A percentile compares a stretch with the other conserved stretches of the same genome.
These are phyloP conservation scores for Galemys pyrenaicus DNA, from an alignment of 2,113 vertebrate species.

Conservation along the genomic window DNA sequence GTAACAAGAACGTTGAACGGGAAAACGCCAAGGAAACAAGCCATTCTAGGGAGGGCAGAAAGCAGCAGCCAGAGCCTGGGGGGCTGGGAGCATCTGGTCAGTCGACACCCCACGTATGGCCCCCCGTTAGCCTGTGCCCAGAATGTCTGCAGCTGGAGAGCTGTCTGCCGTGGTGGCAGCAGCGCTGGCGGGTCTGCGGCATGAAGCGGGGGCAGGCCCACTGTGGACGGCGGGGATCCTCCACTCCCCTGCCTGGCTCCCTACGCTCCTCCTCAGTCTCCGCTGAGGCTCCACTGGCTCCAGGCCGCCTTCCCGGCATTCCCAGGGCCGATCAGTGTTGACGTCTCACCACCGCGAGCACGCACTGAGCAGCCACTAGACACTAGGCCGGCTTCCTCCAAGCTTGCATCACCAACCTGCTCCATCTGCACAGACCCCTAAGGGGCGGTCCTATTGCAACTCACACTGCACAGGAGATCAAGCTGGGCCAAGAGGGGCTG, in stretches of 20 bases:
- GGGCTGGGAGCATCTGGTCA: no score
- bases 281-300: background rate
- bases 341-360: background rate
- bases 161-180: no score
- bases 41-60: background rate
- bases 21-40: background rate
- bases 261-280: background rate
- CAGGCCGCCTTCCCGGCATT: background rate
- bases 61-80: background rate
- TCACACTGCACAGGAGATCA: background rate
- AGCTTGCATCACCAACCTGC: background rate
- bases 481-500: background rate
- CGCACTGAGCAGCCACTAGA: background rate
- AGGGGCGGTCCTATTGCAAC: background rate
- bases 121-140: no score
- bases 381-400: background rate
- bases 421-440: background rate
- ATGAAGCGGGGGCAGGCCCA: background rate
- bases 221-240: background rate
- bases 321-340: background rate
- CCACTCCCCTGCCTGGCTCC: background rate
- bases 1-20: background rate
- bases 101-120: no score
- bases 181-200: no score
- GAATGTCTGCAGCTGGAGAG: no score